Evolutionary conservation across 1,140 invertebrate species (phyloP).

Genomic region (Venustaconcha ellipsiformis): DNA sequence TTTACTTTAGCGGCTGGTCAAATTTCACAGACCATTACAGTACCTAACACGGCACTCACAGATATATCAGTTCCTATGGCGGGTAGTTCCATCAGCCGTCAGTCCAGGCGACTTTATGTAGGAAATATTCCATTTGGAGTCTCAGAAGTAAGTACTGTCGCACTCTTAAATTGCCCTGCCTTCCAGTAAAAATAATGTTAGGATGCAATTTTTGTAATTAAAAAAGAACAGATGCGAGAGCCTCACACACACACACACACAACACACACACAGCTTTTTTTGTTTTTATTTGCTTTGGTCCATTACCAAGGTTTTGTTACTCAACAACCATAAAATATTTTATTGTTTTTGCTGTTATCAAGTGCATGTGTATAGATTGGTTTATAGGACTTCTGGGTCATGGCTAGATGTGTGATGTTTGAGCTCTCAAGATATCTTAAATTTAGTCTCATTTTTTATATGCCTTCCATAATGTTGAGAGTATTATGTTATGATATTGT

Average conservation of each 20-base stretch:
- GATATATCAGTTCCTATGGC: slow-evolving; percentile 82
- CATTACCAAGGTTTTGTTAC: no score
- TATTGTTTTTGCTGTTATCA: no score
- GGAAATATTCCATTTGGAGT: slow-evolving; percentile 99
- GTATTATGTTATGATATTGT: no score
- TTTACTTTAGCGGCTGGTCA: slow-evolving; percentile 97
- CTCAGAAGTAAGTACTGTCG: slow-evolving; percentile 78
- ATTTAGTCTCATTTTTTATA: no score
- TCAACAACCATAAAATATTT: no score
- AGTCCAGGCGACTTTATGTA: slow-evolving; percentile 95
- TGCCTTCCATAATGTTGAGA: no score
- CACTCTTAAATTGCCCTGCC: no score
- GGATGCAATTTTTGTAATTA: not conserved
- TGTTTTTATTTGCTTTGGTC: no score
- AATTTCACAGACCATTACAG: slow-evolving; percentile 73
- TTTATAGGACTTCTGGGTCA: no score
- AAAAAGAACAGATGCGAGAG: not conserved
- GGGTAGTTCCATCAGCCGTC: slow-evolving; percentile 97
- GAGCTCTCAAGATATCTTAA: no score
- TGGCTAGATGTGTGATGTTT: no score
- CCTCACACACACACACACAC: not conserved
- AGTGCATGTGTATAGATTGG: no score
- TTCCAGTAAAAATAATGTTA: not conserved
- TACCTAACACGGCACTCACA: slow-evolving; percentile 89
- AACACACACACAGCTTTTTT: not conserved